phyloP scores from a whole-genome alignment of 1,140 invertebrate species.

The Drosophila paulistorum region DNA sequence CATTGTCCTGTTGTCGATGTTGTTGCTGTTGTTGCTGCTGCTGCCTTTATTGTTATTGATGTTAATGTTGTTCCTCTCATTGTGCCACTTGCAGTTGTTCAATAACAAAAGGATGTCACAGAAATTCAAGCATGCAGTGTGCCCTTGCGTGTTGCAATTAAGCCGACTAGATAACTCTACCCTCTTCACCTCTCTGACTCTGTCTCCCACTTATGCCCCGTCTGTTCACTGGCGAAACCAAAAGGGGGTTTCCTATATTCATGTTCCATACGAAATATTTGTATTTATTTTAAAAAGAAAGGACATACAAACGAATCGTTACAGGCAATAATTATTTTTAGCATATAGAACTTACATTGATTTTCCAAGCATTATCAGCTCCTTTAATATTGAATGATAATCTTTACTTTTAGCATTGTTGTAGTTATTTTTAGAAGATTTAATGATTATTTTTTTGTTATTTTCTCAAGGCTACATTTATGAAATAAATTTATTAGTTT shows the following conservation, averaged over 20 bases:
- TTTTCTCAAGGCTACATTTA: no score
- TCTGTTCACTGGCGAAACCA: neutral
- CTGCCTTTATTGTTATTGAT: neutral
- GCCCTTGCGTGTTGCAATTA: slow-evolving; percentile 49
- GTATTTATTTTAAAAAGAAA: no score
- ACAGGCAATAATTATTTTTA: no score
- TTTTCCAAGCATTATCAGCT: no score
- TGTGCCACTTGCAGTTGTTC: slow-evolving; percentile 41
- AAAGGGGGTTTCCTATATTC: neutral
- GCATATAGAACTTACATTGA: no score
- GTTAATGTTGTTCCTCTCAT: slow-evolving; percentile 28
- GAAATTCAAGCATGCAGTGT: slow-evolving; percentile 33
- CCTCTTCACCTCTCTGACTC: neutral
- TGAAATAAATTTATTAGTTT: no score
- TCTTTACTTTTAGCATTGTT: no score
- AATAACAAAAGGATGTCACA: slow-evolving; percentile 18
- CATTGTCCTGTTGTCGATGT: neutral
- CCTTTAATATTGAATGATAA: no score
- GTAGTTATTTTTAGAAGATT: no score
- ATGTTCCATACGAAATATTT: no score
- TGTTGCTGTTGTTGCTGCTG: neutral
- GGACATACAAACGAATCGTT: no score
- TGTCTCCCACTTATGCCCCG: neutral
- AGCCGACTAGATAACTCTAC: slow-evolving; percentile 4
- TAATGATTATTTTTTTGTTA: no score